Conservation (phyloP, 2,797 vertebrate genomes). For the Rhinichthys osculus region DNA sequence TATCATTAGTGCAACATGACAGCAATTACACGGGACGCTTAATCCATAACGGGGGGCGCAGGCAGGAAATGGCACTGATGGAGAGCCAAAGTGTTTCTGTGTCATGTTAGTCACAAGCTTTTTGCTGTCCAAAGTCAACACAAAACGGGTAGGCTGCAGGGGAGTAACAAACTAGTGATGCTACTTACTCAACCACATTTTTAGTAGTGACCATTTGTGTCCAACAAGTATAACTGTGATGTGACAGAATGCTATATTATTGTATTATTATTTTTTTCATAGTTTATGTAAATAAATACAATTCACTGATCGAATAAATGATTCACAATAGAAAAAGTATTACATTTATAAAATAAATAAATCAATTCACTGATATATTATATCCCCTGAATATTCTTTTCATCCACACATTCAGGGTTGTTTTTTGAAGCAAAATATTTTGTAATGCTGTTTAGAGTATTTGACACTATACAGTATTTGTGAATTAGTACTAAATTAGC, state of each 20-base stretch:
- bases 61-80: constrained; percentile 29
- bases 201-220: neutral
- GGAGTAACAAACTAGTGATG: neutral
- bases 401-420: neutral
- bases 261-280: neutral
- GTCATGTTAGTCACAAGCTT: constrained; percentile 31
- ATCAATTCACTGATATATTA: neutral
- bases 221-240: neutral
- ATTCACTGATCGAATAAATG: neutral
- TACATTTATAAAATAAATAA: too few species aligned
- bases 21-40: constrained; percentile 62
- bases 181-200: neutral
- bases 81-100: neutral
- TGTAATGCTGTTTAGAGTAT: neutral
- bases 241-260: neutral
- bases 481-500: neutral
- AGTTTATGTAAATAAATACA: neutral
- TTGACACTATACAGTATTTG: neutral
- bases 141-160: neutral
- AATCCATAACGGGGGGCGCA: constrained; percentile 54
- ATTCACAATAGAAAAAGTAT: neutral
- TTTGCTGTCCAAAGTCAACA: constrained; percentile 46
- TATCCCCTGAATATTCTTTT: neutral
- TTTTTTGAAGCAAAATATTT: neutral
- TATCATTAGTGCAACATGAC: constrained; percentile 72